Percentiles rank a stretch among this genome's conserved stretches.
Conservation (phyloP, 1,140 invertebrate genomes). For the Plectrocnemia conspersa region DNA sequence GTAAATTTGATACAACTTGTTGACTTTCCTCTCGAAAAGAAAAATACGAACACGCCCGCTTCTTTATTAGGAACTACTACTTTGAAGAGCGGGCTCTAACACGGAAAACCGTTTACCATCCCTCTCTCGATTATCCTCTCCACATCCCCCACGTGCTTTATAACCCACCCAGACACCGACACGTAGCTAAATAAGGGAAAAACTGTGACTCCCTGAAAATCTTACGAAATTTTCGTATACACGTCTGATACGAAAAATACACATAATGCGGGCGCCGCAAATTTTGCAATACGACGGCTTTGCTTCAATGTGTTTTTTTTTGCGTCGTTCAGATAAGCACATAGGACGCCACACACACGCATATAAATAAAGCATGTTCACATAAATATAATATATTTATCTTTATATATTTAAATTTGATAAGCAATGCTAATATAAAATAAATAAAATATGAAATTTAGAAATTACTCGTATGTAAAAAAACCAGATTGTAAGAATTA, state of each 20-base stretch:
- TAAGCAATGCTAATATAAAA: too few relatives aligned
- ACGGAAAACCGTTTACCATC: conserved; percentile 33
- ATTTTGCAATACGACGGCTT: too few relatives aligned
- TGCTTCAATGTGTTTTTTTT: too few relatives aligned
- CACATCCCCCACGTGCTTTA: conserved; percentile 15
- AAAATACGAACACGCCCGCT: conserved; percentile 29
- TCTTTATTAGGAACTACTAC: conserved; percentile 29
- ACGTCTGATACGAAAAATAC: too few relatives aligned
- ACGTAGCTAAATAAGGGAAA: conserved; percentile 15
- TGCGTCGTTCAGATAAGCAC: too few relatives aligned
- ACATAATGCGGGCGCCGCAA: too few relatives aligned
- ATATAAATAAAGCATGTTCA: too few relatives aligned
- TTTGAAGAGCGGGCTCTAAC: conserved; percentile 23
- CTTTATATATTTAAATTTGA: too few relatives aligned
- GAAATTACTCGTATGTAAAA: too few relatives aligned
- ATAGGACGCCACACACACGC: not conserved
- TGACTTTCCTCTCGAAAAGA: conserved; percentile 29
- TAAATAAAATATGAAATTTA: too few relatives aligned
- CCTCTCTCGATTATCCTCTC: conserved; percentile 20
- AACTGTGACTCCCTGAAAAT: conserved; percentile 7
- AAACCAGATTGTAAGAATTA: too few relatives aligned
- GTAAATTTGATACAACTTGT: conserved; percentile 30
- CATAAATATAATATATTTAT: too few relatives aligned
- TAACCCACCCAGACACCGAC: conserved; percentile 9
- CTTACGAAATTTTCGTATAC: not conserved